Percentiles rank a stretch among this genome's conserved stretches.
These are phyloP conservation scores for Cynopterus sphinx DNA, from an alignment of 2,797 vertebrate species.

Conservation along the genomic window DNA sequence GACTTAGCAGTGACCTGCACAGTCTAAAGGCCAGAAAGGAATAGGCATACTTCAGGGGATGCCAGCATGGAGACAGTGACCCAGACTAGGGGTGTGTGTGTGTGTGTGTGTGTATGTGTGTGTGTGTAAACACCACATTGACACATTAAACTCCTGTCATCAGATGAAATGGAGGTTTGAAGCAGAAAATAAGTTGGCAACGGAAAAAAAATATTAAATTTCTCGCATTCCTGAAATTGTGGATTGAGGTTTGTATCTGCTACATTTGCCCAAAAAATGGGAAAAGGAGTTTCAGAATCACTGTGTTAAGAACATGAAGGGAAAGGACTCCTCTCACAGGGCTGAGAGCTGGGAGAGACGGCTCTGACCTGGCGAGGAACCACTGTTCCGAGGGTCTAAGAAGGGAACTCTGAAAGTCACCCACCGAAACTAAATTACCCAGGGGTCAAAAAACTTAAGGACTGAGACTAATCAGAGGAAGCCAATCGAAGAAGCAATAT, in stretches of 20 bases:
- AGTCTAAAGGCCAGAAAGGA: not conserved
- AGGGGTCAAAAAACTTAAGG: not conserved
- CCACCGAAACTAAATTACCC: not conserved
- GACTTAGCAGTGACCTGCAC: not conserved
- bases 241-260: not conserved
- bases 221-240: not conserved
- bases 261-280: not conserved
- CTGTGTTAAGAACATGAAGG: not conserved
- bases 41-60: rapidly evolving
- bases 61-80: not conserved
- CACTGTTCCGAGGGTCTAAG: not conserved
- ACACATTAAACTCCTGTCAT: not conserved
- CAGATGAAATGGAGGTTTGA: not conserved
- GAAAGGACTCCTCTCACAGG: not conserved
- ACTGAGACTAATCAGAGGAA: not conserved
- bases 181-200: not conserved
- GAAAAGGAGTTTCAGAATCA: not conserved
- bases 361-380: not conserved
- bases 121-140: not conserved
- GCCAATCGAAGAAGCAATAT: not conserved
- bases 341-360: not conserved
- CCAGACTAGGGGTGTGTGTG: not conserved
- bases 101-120: no score
- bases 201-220: not conserved
- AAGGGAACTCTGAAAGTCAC: not conserved